phyloP scores from a whole-genome alignment of 2,797 vertebrate species.

The Clarias pachynema region DNA sequence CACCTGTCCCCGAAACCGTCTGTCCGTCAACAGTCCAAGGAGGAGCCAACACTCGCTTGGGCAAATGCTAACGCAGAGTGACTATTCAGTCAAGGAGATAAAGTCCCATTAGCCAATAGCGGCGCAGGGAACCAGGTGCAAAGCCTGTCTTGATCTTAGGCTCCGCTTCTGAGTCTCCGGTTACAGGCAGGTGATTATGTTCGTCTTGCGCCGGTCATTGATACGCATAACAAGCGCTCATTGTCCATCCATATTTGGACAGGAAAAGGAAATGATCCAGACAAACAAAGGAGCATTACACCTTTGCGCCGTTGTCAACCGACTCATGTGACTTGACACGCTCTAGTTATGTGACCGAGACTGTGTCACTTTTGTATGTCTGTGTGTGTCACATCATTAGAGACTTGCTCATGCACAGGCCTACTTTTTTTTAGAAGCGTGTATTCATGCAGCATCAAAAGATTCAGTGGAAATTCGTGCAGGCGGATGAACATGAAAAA shows the following conservation, averaged over 20 bases:
- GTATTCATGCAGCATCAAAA: background rate
- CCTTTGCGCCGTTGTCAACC: constrained; percentile 34
- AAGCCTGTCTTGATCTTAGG: constrained; percentile 31
- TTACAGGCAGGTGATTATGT: constrained; percentile 68
- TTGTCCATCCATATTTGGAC: constrained; percentile 40
- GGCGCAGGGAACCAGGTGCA: constrained; percentile 40
- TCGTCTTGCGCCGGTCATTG: constrained; percentile 51
- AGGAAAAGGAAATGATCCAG: constrained; percentile 46
- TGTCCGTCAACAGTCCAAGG: constrained; percentile 56
- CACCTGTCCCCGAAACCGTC: constrained; percentile 69
- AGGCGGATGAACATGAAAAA: background rate
- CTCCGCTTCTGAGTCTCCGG: constrained; percentile 58
- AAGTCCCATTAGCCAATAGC: constrained; percentile 44
- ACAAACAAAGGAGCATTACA: constrained; percentile 44
- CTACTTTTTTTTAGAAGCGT: background rate
- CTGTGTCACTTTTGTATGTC: background rate
- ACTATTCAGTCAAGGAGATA: constrained; percentile 21
- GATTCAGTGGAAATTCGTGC: constrained; percentile 12
- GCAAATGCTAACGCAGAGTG: constrained; percentile 23
- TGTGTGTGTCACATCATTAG: background rate
- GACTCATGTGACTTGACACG: constrained; percentile 37
- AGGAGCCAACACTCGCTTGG: constrained; percentile 8
- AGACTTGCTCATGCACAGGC: background rate
- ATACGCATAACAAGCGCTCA: constrained; percentile 50
- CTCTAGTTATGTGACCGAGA: constrained; percentile 11